Evolutionary conservation across 2,113 vertebrate species (phyloP), one percentile per base, ranked within the genome.

Genomic region (Prunella himalayana): DNA sequence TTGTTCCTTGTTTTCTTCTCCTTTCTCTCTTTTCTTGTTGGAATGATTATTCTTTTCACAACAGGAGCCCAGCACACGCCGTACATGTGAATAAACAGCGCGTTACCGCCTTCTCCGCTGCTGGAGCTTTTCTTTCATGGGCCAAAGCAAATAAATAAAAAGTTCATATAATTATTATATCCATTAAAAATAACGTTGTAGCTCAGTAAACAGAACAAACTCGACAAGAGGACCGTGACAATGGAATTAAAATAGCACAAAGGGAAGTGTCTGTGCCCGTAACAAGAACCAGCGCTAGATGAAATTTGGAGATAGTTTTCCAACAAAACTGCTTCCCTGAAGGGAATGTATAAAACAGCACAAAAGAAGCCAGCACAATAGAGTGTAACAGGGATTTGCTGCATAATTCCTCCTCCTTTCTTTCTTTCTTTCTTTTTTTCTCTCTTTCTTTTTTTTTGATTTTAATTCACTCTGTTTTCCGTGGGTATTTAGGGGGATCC

Each of bases 271-370:
- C 75, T 5, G 39, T 82, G 75, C 82, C 84, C 27, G 2, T 70
- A 80, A 90, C 79, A 60, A 95, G 88, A 92, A 47, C 60, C 51
- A 56, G 72, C 0, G 0, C 72, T n/a, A 89, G 94, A 96, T 96
- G 87, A 73, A 95, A 95, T 91, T 77, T 44, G 69, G 85, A 80
- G 94, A 94, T 92, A 95, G 93, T 96, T 96, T 95, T 95, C 95
- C 86, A 81, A 93, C 87, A 44, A 44, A 82, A 86, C 85, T 50
- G 80, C 93, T 89, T 95, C 93, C 93, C 93, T 77, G 85, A 96
- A 94, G 90, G 93, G 93, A 93, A 73, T 18, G 41, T 61, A 27
- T 72, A 54, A 92, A 95, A 79, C 12, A 66, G 94, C 65, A 95
- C 94, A 95, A 94, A 96, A 95, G 93, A 30, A 85, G 54, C 1